Percentiles rank a stretch among this genome's conserved stretches.
Evolutionary conservation across 2,888 invertebrate genomes (phyloP).

Genomic region (Allolobophora icterica): DNA sequence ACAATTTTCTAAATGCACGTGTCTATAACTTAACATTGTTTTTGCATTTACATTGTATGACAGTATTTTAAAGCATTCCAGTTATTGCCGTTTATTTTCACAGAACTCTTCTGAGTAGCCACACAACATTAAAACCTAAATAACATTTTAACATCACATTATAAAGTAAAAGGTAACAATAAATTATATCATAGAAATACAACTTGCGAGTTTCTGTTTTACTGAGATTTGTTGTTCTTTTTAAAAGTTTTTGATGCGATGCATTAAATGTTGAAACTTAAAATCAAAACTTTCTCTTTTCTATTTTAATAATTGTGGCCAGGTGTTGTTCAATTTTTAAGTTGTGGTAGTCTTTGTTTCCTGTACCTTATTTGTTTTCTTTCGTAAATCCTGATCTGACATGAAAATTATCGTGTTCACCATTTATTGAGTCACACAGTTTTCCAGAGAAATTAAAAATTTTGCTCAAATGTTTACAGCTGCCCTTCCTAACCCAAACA

Average conservation of each 20-base stretch:
- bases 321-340: too few species aligned
- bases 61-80: neutral
- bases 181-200: too few species aligned
- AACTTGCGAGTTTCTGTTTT: neutral
- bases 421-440: too few species aligned
- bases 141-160: neutral
- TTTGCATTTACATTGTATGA: too few species aligned
- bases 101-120: neutral
- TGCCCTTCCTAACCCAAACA: too few species aligned
- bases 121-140: neutral
- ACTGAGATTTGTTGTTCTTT: neutral
- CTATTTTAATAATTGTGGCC: neutral
- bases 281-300: neutral
- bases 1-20: neutral
- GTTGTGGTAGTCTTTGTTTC: too few species aligned
- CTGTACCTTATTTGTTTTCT: too few species aligned
- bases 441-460: too few species aligned
- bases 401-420: too few species aligned
- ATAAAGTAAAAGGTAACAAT: neutral
- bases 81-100: neutral
- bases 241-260: neutral
- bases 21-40: too few species aligned
- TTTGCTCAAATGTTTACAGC: too few species aligned
- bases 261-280: conserved; percentile 8
- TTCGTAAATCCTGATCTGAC: too few species aligned